phyloP scores from a whole-genome alignment of 2,888 invertebrate genomes.

The Seira sanloemensis region DNA sequence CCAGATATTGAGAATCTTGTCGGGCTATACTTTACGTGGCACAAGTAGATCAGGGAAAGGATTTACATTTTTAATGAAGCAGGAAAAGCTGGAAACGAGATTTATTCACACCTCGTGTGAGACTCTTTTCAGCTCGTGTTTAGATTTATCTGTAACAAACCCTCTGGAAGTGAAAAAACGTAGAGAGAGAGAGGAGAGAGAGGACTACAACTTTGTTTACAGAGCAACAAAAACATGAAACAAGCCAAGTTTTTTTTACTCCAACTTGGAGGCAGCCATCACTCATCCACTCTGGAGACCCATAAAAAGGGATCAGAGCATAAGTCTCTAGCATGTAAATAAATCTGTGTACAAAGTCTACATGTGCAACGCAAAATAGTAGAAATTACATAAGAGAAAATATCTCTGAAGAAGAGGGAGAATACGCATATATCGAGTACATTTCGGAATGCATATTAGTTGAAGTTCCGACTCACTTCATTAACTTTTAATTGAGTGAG shows the following conservation, averaged over 20 bases:
- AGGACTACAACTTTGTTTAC: neutral
- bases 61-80: constrained; percentile 34
- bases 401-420: neutral
- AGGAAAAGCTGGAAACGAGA: neutral
- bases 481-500: constrained; percentile 38
- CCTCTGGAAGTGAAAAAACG: neutral
- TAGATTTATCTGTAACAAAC: neutral
- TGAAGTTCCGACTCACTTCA: constrained; percentile 30
- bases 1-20: neutral
- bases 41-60: neutral
- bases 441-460: neutral
- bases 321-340: constrained; percentile 1
- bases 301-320: constrained; percentile 31
- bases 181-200: neutral
- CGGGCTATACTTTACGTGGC: neutral
- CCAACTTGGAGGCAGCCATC: constrained; percentile 20
- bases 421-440: neutral
- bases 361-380: neutral
- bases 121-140: neutral
- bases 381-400: neutral
- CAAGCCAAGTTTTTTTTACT: constrained; percentile 2
- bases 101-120: constrained; percentile 22
- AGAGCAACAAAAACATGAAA: neutral
- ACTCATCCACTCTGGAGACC: constrained; percentile 37
- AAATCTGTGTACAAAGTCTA: constrained; percentile 5